phyloP scores from a whole-genome alignment of 2,888 invertebrate species.

The Hydraecia micacea region DNA sequence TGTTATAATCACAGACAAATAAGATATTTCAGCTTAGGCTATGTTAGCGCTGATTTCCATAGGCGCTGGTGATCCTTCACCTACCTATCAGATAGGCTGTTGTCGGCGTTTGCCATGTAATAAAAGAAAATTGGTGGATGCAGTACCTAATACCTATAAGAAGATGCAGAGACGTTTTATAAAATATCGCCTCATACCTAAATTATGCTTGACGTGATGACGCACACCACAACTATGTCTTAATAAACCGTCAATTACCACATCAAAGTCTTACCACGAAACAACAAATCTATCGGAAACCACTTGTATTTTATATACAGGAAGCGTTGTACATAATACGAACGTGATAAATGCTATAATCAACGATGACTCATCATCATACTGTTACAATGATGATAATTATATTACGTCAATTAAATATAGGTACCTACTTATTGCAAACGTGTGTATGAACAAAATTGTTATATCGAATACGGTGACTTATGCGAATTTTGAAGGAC shows the following conservation, averaged over 20 bases:
- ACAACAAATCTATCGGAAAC: conserved; percentile 19
- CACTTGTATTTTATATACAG: conserved; percentile 24
- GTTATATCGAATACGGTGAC: conserved; percentile 11
- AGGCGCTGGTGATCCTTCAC: background rate
- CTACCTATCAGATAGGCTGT: background rate
- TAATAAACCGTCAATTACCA: conserved; percentile 17
- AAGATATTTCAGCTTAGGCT: background rate
- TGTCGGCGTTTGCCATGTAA: background rate
- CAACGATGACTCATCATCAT: conserved; percentile 26
- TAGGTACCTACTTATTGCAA: conserved; percentile 12
- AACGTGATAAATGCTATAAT: conserved; percentile 34
- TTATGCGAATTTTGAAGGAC: conserved; percentile 1
- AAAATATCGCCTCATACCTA: background rate
- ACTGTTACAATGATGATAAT: conserved; percentile 16
- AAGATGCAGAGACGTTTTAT: background rate
- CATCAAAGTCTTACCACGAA: background rate
- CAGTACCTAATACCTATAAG: no score
- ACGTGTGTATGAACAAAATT: background rate
- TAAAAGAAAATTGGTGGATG: background rate
- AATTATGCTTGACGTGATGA: background rate
- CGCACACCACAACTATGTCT: background rate
- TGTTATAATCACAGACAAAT: background rate
- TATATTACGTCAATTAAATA: conserved; percentile 12
- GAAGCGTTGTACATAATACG: conserved; percentile 23
- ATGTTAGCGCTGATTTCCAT: background rate